These are phyloP conservation scores for Melanostoma mellinum DNA, from an alignment of 2,888 invertebrate species.

Conservation along the genomic window DNA sequence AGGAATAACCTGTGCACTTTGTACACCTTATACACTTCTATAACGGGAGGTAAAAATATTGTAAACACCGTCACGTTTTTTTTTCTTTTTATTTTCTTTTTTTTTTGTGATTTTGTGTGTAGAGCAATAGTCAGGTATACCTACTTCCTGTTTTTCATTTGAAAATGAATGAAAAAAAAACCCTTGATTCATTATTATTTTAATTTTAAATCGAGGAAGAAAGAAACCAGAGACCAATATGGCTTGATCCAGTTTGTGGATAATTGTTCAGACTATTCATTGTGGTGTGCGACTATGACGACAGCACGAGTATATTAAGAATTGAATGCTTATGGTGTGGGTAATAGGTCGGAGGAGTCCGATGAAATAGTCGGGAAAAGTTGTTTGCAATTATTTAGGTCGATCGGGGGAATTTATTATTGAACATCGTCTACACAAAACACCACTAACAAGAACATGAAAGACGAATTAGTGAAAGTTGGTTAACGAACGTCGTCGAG, in stretches of 20 bases:
- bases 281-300: constrained; percentile 34
- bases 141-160: constrained; percentile 53
- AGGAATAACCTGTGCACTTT: constrained; percentile 66
- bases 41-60: constrained; percentile 27
- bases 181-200: constrained; percentile 44
- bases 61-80: constrained; percentile 41
- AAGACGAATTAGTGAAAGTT: no score
- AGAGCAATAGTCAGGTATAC: constrained; percentile 21
- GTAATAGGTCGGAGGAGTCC: no score
- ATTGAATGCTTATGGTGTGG: no score
- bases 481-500: no score
- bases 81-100: constrained; percentile 2
- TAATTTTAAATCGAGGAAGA: constrained; percentile 39
- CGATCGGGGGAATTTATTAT: no score
- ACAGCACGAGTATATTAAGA: not conserved
- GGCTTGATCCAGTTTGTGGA: constrained; percentile 63
- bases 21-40: constrained; percentile 35
- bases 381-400: no score
- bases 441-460: no score
- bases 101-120: constrained; percentile 25
- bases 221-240: constrained; percentile 60
- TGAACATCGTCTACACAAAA: no score
- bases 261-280: constrained; percentile 63
- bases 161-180: no score
- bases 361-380: no score